Evolutionary conservation across 2,797 vertebrate genomes (phyloP), one percentile per base, ranked within the genome.

Genomic region (Mus minutoides): DNA sequence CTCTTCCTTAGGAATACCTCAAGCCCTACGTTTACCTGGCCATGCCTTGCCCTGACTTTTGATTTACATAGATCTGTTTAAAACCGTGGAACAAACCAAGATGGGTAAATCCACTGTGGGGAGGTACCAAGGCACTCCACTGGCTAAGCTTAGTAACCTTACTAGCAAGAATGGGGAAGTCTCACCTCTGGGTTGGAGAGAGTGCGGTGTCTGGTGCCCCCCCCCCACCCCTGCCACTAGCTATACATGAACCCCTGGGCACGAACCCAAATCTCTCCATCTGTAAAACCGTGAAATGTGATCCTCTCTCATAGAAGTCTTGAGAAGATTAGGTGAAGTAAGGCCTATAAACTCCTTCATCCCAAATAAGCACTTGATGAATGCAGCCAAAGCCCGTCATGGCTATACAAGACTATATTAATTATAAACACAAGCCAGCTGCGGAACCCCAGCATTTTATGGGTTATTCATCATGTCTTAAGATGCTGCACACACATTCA

Each of bases 261-360:
- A 46, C 0, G 4, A 91, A 43, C 84, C 90, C 85, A 54, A 60
- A 82, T 67, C 92, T 85, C 21, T 0, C 84, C 80, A 43, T 94
- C 94, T 88, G 26, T 85, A 77, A 80, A 88, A 52, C 13, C 91
- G 71, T 24, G 37, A 96, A 88, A 85, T 92, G 4, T 77, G 93
- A 94, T 62, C 93, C 67, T 87, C 92, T 88, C 87, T 90, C 46
- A 22, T 80, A 77, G 71, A 91, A 91, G 75, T 79, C 91, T 93
- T 91, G 92, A 97, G 94, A 79, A 96, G 92, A 90, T 94, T 62
- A 94, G 80, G 93, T 94, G 92, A 97, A 94, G 96, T 92, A 86
- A 94, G 78, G 77, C 93, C 96, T 96, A 22, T 93, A 90, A 96
- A 93, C 91, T 87, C 76, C 90, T 95, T 73, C 1, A 0, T 69